Evolutionary conservation across 2,797 vertebrate genomes (phyloP), one percentile per base, ranked within the genome.

Genomic region (Spondyliosoma cantharus): DNA sequence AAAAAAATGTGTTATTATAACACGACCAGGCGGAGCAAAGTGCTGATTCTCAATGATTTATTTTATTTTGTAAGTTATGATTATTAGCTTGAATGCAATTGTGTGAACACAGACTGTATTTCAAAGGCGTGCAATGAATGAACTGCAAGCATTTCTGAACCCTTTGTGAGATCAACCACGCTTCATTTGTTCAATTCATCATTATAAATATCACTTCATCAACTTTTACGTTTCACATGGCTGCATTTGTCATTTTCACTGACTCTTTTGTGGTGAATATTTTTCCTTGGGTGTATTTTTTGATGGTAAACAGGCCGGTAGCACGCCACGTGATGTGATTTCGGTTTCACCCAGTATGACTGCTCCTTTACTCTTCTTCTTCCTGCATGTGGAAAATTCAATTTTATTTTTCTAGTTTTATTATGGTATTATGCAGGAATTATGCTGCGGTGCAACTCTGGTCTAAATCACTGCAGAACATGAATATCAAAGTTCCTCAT

Each of bases 401-500:
- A 7, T 32, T 32, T 32, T 32, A 32, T 32, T 32, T 7, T 32
- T 7, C 32, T 32, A 7, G 6, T 32, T 32, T 32, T 2, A 32
- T 32, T 7, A 7, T 7, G 32, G 32, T 7, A 32, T 32, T 32
- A 29, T 5, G 29, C 29, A 29, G 29, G 29, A 5, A 29, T 29
- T 29, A 5, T 5, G 32, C 32, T 32, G 32, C 2, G 32, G 6
- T 32, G 32, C 32, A 1, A 32, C 32, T 32, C 32, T 7, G 32
- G 7, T 32, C 32, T 32, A 32, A 32, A 32, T 32, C 49, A 63
- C 62, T 67, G 52, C 57, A 58, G 25, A 32, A 46, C 50, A 73
- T 57, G 22, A 59, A 70, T 60, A 63, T 76, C 72, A 63, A 79
- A 71, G 22, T n/a, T 50, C 45, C 4, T 7, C 22, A 64, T 20